Base-by-base conservation (phyloP, 23 tunicate genomes). In the Ascidia mentula region DNA sequence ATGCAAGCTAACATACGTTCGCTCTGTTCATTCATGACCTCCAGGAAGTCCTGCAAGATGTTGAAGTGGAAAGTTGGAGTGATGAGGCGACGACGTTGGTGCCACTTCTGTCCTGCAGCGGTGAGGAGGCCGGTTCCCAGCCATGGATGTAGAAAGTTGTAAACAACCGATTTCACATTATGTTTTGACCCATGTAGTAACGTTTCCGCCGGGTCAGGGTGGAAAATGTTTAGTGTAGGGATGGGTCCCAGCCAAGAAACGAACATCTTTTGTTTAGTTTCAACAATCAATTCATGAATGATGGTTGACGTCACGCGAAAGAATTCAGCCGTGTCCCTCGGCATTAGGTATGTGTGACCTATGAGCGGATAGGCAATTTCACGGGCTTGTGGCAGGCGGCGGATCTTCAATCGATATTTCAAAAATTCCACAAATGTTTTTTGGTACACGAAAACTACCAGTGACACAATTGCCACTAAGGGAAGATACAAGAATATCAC, bases 51-150 rank as follows among this genome's bases (percentile, higher is more conserved):
- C 28, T 90, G 86, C 73, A 94, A 78, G 34, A 94, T 90, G 37
- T 53, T 85, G 72, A 89, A 89, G 77, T 94, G 98, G 77, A 94
- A 94, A 6, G 98, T 77, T 6, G 98, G 98, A 7, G 98, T 94
- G 12, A 94, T 74, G 18, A 94, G 70, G 5, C 95, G 72, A 18
- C 98, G 37, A 40, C 98, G 38, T 32, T 73, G 79, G 72, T 94
- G 82, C 98, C 98, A 94, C 60, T 94, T 94, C 65, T 80, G 72
- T 4, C 98, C 98, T 37, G 26, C 37, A 17, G 96, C 40, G 17
- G 89, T 90, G 31, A 90, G 45, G 33, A 90, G 74, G 32, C 96
- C 96, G 18, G 86, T 80, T 40, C 96, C 96, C 0, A 90, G 69
- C 96, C 96, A 90, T 0, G 90, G 83, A 39, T 82, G 87, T 8